Base-by-base conservation (phyloP, 2,797 vertebrate genomes). In the Platalea minor region DNA sequence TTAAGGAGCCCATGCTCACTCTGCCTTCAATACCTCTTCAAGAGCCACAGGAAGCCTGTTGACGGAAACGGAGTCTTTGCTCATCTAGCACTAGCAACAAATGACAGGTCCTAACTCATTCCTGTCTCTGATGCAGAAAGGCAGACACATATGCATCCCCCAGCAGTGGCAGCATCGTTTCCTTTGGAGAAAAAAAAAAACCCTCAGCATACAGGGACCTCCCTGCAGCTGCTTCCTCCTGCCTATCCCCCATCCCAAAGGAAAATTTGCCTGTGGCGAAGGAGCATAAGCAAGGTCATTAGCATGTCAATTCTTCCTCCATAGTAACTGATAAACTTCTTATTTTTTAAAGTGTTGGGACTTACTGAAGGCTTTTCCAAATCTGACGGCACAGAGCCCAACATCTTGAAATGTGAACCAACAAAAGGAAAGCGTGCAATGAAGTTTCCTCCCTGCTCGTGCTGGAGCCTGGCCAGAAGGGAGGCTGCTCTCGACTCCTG, bases 201-300 rank as follows among this genome's bases (percentile, higher is more conserved):
- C 7, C 14, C 37, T 64, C 59, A 24, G 41, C 2, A 3, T 7
- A 10, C n/a, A 61, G 51, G 57, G 35, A 37, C 76, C 18, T 39
- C 65, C 75, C 88, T 88, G 79, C 85, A 95, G 96, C 88, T 97
- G 95, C 74, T 97, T 94, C 95, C 89, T 94, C 74, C 86, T 87
- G 39, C 45, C 64, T 35, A 15, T 17, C 25, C 59, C n/a, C 29
- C 23, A 79, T 70, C 74, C 91, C 70, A 74, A 64, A 93, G 81
- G 50, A 88, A 92, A 91, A 83, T 4, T 6, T 80, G 57, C 53
- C 53, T 0, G 1, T 7, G 14, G 68, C 37, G 39, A 83, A 88
- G 41, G 19, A 81, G 7, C 33, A 39, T 3, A 65, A 87, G 46
- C 53, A 90, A 90, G 59, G 67, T 54, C 50, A 86, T 56, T 63